Conservation (phyloP, 2,797 vertebrate genomes). For the Synanceia verrucosa region DNA sequence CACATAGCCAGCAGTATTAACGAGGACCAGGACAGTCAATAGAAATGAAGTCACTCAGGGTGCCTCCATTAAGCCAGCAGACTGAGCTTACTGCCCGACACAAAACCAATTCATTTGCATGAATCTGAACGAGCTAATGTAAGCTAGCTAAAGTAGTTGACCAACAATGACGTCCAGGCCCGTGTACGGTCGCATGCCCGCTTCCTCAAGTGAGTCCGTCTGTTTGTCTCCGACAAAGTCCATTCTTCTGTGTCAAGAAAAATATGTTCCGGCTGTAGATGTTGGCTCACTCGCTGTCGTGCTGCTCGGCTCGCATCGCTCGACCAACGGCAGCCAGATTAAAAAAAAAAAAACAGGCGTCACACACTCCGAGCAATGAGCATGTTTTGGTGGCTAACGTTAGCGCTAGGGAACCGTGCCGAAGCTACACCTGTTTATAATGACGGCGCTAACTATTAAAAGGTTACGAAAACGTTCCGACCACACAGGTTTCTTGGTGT, state of each 20-base stretch:
- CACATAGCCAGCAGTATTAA: constrained; percentile 45
- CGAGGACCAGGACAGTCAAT: constrained; percentile 39
- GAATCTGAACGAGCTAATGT: constrained; percentile 62
- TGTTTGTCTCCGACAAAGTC: constrained; percentile 57
- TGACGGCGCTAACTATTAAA: neutral
- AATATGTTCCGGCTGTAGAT: constrained; percentile 37
- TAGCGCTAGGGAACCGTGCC: constrained; percentile 12
- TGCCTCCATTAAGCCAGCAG: constrained; percentile 72
- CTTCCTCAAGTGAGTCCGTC: constrained; percentile 29
- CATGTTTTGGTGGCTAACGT: constrained; percentile 72
- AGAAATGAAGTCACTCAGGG: constrained; percentile 61
- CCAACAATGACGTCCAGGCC: constrained; percentile 72
- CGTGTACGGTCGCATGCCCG: constrained; percentile 50
- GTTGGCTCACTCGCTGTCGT: constrained; percentile 59
- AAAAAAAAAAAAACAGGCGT: constrained; percentile 84
- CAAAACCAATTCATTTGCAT: constrained; percentile 65
- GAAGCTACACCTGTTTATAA: constrained; percentile 5
- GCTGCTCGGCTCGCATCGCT: constrained; percentile 72
- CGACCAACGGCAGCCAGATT: constrained; percentile 61
- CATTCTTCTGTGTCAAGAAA: constrained; percentile 58
- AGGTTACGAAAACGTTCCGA: constrained; percentile 4
- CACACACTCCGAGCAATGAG: constrained; percentile 74
- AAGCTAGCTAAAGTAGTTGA: constrained; percentile 76
- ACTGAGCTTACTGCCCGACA: constrained; percentile 51
- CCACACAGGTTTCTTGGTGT: neutral